phyloP scores from a whole-genome alignment of 1,140 invertebrate species.

The Temnothorax longispinosus region DNA sequence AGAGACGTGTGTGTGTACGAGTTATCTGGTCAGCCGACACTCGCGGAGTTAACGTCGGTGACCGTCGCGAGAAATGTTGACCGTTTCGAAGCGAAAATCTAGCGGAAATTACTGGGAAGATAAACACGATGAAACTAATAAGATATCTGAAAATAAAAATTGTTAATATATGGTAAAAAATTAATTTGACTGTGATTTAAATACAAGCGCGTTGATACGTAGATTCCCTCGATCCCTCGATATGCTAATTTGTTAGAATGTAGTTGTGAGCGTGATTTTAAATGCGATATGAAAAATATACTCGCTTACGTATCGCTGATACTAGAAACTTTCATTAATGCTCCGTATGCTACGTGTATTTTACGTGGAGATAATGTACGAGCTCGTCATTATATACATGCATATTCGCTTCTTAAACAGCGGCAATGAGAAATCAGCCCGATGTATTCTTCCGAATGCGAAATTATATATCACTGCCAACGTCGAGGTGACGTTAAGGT shows the following conservation, averaged over 20 bases:
- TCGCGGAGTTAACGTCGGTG: background rate
- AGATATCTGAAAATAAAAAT: background rate
- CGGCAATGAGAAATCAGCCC: background rate
- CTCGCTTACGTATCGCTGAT: background rate
- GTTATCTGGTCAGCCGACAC: constrained; percentile 5
- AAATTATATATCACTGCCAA: constrained; percentile 1
- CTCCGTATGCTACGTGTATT: no score
- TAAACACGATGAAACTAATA: background rate
- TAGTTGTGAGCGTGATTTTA: background rate
- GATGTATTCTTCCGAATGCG: background rate
- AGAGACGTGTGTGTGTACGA: constrained; percentile 13
- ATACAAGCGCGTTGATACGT: background rate
- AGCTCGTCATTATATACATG: background rate
- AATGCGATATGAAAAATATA: background rate
- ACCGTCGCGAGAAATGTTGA: background rate
- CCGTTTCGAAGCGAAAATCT: background rate
- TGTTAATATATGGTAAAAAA: background rate
- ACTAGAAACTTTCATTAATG: background rate
- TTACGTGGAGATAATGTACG: background rate
- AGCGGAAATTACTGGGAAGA: background rate
- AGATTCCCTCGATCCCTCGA: background rate
- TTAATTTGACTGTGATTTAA: background rate
- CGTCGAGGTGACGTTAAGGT: background rate
- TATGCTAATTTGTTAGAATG: background rate
- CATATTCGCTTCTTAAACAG: background rate